Base-by-base conservation (phyloP, 2,797 vertebrate genomes). In the Gobionotothen gibberifrons region DNA sequence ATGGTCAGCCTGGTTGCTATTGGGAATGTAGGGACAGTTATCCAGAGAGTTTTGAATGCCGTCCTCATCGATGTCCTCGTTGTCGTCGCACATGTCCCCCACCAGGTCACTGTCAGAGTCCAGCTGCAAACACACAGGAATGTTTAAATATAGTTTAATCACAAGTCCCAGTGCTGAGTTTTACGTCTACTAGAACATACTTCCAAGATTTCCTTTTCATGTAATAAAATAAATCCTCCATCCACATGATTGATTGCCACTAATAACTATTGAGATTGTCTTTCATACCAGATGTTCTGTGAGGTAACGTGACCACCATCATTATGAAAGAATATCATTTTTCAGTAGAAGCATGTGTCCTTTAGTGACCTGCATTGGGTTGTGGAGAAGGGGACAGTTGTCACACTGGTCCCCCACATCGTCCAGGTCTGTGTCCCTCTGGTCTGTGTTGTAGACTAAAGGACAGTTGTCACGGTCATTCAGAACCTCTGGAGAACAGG, bases 371-470 rank as follows among this genome's bases (percentile, higher is more conserved):
- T 99, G 98, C 22, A 95, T 93, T 1, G 98, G 96, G 91, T 99
- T 99, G 90, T 98, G 95, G 61, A 97, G 93, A 61, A 99, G 86
- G 0, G 97, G 97, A 70, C 98, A 99, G 78, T 99, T 99, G 91
- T 99, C 98, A 75, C 98, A 99, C 84, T 97, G 97, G 85, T 99
- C 98, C 36, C 98, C 98, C 56, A 99, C 97, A 3, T 97, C 96
- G 36, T 99, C 98, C 47, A 97, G 83, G 47, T 99, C 98, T 0
- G 96, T 98, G 90, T 99, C 98, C 57, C 94, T 95, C 91, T 99
- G 97, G 88, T 98, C 96, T 0, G 96, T 97, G 91, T 99, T 99
- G 81, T 99, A 99, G 65, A 99, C 87, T 0, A 95, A 95, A 17
- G 97, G 97, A 80, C 98, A 99, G 81, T 99, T 99, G 92, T 99